Conservation (phyloP, 1,140 invertebrate genomes). For the Lanistes nyassanus region DNA sequence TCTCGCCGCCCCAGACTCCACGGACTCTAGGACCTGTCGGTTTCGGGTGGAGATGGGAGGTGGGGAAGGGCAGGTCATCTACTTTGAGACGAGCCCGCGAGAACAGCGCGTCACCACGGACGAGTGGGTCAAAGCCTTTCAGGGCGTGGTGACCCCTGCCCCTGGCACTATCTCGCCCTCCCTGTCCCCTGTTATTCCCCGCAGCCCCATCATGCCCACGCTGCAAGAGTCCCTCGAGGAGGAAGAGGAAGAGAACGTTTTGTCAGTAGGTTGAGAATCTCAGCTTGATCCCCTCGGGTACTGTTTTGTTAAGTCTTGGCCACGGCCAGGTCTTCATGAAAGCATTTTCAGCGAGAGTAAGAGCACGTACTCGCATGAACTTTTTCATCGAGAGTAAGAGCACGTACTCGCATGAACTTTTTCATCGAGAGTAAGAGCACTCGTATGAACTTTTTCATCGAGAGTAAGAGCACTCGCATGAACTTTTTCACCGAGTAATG, state of each 20-base stretch:
- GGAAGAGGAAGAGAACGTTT: constrained; percentile 14
- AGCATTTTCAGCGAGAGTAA: not conserved
- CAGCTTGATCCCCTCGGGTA: not conserved
- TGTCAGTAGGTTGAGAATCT: not conserved
- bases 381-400: not conserved
- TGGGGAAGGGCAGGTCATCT: constrained; percentile 20
- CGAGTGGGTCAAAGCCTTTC: constrained; percentile 19
- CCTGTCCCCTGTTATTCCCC: constrained; percentile 20
- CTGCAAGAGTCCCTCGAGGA: constrained; percentile 21
- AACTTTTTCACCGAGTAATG: too few species aligned
- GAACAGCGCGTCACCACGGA: not conserved
- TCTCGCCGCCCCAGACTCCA: not conserved
- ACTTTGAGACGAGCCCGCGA: constrained; percentile 10
- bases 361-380: not conserved
- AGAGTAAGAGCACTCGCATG: too few species aligned
- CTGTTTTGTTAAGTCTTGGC: not conserved
- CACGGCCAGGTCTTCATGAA: too few species aligned
- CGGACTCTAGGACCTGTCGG: not conserved
- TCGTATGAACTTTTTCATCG: not conserved
- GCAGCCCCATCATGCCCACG: constrained; percentile 18
- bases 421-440: not conserved
- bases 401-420: not conserved
- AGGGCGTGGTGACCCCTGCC: not conserved
- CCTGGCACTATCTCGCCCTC: constrained; percentile 19
- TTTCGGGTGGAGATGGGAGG: constrained; percentile 21